These are phyloP conservation scores for Gasteruption jaculator DNA, from an alignment of 2,888 invertebrate species.

Conservation along the genomic window DNA sequence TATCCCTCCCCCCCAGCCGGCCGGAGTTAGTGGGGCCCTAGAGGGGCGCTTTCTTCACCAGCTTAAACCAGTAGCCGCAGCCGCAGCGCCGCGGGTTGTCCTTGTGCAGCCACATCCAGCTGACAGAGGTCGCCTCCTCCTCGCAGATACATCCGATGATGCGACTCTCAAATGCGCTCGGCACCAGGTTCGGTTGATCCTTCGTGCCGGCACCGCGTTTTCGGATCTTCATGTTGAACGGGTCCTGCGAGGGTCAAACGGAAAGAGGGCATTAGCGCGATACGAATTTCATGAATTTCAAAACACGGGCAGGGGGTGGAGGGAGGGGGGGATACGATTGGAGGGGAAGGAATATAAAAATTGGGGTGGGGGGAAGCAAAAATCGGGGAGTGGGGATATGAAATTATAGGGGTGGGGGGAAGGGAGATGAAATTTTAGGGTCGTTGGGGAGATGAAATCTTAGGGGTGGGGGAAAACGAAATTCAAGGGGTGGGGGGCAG, in stretches of 20 bases:
- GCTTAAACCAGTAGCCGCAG: slow-evolving; percentile 96
- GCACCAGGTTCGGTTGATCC: slow-evolving; percentile 81
- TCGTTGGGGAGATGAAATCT: too few species aligned
- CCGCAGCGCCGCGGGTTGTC: slow-evolving; percentile 88
- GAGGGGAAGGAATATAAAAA: too few species aligned
- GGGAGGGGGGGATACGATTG: background rate
- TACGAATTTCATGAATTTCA: background rate
- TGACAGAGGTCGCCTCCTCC: slow-evolving; percentile 83
- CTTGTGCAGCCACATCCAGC: slow-evolving; percentile 94
- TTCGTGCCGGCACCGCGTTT: slow-evolving; percentile 81
- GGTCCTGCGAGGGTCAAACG: slow-evolving; percentile 55
- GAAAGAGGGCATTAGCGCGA: slow-evolving; percentile 8
- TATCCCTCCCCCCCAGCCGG: too few species aligned
- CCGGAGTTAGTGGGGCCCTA: slow-evolving; percentile 51
- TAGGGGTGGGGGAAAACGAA: too few species aligned
- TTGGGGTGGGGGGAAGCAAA: too few species aligned
- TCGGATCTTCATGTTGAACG: slow-evolving; percentile 77
- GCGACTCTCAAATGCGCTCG: slow-evolving; percentile 84
- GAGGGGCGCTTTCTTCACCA: slow-evolving; percentile 71
- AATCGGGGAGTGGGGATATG: too few species aligned
- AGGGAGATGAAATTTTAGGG: too few species aligned
- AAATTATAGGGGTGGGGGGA: too few species aligned
- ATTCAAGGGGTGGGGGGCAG: too few species aligned
- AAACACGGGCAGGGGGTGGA: background rate
- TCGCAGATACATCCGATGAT: slow-evolving; percentile 95